Percentiles rank a stretch among this genome's conserved stretches.
phyloP scores from a whole-genome alignment of 2,113 vertebrate genomes.

The Aptenodytes patagonicus region DNA sequence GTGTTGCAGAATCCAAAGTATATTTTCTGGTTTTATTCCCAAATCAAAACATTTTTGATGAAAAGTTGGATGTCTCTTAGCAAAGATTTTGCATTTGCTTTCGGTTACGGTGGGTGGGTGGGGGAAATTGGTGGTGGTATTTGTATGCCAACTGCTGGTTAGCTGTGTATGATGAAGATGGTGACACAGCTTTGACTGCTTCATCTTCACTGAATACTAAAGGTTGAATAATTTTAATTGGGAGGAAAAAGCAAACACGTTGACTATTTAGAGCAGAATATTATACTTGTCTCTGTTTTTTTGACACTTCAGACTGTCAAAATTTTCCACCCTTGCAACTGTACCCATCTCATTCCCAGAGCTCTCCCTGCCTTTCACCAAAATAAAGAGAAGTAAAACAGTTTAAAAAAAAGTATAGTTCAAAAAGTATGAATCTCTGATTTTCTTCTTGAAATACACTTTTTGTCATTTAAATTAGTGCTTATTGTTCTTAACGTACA shows the following conservation, averaged over 20 bases:
- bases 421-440: neutral
- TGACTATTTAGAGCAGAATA: neutral
- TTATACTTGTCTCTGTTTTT: neutral
- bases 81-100: neutral
- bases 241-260: neutral
- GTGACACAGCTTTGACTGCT: slow-evolving; percentile 9
- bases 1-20: neutral
- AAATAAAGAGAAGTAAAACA: neutral
- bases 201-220: neutral
- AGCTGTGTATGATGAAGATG: neutral
- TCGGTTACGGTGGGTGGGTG: neutral
- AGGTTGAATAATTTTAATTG: neutral
- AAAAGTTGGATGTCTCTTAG: neutral
- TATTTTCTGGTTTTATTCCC: neutral
- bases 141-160: slow-evolving; percentile 4
- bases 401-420: neutral
- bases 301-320: neutral
- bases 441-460: neutral
- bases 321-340: neutral
- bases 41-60: neutral
- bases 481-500: neutral
- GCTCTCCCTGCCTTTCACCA: neutral
- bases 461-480: neutral
- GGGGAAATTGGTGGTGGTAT: neutral
- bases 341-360: neutral